These are phyloP conservation scores for Drosophila eugracilis DNA, from an alignment of 1,140 invertebrate genomes.

Conservation along the genomic window DNA sequence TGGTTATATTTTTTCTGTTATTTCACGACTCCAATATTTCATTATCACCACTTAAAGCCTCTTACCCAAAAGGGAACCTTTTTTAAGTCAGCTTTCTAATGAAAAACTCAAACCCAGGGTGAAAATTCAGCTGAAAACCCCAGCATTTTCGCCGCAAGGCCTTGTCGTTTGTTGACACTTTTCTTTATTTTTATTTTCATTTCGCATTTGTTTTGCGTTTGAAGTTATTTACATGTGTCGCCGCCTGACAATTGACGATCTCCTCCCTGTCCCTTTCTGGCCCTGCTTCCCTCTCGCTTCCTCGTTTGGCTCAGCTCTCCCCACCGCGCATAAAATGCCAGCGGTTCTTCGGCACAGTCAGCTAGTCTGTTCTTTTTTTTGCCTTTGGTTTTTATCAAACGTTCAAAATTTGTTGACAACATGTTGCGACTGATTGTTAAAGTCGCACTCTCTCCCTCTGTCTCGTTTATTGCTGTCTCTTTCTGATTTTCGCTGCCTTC, in stretches of 20 bases:
- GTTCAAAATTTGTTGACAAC: conserved; percentile 78
- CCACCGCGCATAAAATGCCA: conserved; percentile 33
- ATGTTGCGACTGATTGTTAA: conserved; percentile 73
- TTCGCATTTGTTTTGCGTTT: conserved; percentile 50
- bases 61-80: background rate
- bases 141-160: conserved; percentile 28
- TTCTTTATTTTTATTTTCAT: conserved; percentile 36
- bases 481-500: conserved; percentile 1
- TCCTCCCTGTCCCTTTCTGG: background rate
- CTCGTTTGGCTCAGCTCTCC: background rate
- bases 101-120: background rate
- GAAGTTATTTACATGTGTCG: conserved; percentile 74
- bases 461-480: background rate
- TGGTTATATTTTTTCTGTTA: background rate
- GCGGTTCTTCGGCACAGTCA: conserved; percentile 60
- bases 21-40: too few species aligned
- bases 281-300: background rate
- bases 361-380: conserved; percentile 45
- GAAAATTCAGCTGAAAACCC: background rate
- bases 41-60: too few species aligned
- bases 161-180: conserved; percentile 28
- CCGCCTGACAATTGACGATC: conserved; percentile 55
- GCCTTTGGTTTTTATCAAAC: conserved; percentile 58
- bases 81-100: background rate
- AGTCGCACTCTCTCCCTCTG: conserved; percentile 6